Evolutionary conservation across 2,113 vertebrate genomes (phyloP).

Genomic region (Cercopithecus mona): DNA sequence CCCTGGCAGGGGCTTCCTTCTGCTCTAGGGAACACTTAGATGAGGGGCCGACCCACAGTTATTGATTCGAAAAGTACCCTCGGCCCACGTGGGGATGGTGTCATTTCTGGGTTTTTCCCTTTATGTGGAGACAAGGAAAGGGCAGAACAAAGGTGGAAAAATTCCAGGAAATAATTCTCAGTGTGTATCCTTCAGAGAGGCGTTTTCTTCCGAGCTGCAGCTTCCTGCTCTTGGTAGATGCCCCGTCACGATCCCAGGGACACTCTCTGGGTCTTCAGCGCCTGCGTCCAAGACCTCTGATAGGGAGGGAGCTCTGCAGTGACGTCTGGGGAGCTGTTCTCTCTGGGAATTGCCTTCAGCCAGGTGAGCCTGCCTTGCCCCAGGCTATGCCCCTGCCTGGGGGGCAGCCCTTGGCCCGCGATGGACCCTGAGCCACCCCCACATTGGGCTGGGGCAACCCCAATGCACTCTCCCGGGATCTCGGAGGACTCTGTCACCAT

Average conservation of each 20-base stretch:
- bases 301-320: background rate
- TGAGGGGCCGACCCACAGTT: background rate
- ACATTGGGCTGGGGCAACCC: background rate
- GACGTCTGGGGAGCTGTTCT: background rate
- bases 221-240: accelerated
- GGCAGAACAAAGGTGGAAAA: background rate
- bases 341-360: background rate
- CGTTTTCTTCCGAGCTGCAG: background rate
- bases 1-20: accelerated
- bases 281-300: too few species aligned
- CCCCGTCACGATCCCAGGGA: too few species aligned
- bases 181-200: accelerated
- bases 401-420: accelerated
- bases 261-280: background rate
- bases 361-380: accelerated
- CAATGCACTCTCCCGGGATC: accelerated
- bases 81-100: accelerated
- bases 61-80: background rate
- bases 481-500: accelerated
- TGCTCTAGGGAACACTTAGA: accelerated
- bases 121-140: too few species aligned
- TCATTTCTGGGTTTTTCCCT: background rate
- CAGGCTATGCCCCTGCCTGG: accelerated
- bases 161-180: background rate
- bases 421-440: too few species aligned